Evolutionary conservation across 2,888 invertebrate genomes (phyloP).

Genomic region (Tachina lurida): DNA sequence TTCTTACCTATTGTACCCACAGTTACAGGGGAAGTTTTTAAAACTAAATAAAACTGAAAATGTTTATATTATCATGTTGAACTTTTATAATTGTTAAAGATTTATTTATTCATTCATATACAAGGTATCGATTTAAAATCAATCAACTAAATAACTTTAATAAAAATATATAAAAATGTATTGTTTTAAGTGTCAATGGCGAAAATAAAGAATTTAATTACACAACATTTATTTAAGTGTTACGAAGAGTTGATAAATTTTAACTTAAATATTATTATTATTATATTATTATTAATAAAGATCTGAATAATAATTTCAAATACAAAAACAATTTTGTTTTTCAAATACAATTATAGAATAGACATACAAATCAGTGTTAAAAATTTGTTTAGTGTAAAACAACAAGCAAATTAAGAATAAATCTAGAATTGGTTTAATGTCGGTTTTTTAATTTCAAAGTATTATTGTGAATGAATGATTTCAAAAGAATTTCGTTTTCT

Average conservation of each 20-base stretch:
- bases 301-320: conserved; percentile 25
- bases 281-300: conserved; percentile 5
- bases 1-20: too few species aligned
- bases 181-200: conserved; percentile 40
- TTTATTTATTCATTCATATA: conserved; percentile 46
- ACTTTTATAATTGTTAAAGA: conserved; percentile 43
- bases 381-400: conserved; percentile 54
- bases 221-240: conserved; percentile 35
- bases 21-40: too few species aligned
- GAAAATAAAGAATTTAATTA: conserved; percentile 12
- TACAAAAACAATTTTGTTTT: conserved; percentile 33
- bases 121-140: conserved; percentile 30
- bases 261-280: conserved; percentile 5
- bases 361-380: conserved; percentile 56
- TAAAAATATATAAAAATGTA: conserved; percentile 26
- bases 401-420: conserved; percentile 17
- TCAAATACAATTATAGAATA: conserved; percentile 40
- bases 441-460: background rate
- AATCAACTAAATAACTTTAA: conserved; percentile 33
- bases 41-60: too few species aligned
- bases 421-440: conserved; percentile 3
- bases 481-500: conserved; percentile 27
- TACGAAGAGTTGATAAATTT: conserved; percentile 17
- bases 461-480: background rate
- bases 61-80: conserved; percentile 47